Base-by-base conservation (phyloP, 1,140 invertebrate genomes). In the Lepidurus apus region DNA sequence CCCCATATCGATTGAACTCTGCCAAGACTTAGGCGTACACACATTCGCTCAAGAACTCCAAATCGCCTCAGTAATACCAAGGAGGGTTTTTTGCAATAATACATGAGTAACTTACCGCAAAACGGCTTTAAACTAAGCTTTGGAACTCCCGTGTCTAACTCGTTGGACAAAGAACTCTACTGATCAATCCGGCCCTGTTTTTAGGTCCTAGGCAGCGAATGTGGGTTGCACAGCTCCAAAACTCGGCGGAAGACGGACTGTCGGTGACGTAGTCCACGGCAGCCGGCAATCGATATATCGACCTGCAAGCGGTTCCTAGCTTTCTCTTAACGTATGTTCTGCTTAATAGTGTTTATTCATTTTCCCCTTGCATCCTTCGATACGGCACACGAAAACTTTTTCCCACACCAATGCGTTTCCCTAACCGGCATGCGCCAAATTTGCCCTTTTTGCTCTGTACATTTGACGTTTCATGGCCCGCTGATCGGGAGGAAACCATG, bases 1-100 rank as follows among this genome's bases (percentile, higher is more conserved):
- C 53, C 53, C n/a, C 53, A 65, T 65, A 65, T 65, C 53, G 53
- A 65, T 65, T 65, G 53, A 65, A 65, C 53, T 9, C 53, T 21
- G 53, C 53, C 53, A 65, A 65, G 53, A 65, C 53, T 65, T 65
- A 65, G 17, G 53, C 53, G 7, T 65, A 9, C 21, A 17, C 53
- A 65, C 53, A 21, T 65, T 65, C 53, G 17, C 9, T n/a, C 21
- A 65, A 7, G 53, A 13, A 65, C 17, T 7, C 53, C 53, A 65
- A 47, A 65, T 65, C 21, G 53, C 7, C 53, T 21, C 17, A 65
- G 9, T 17, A 65, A 65, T 21, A 65, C 53, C 17, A 65, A 21
- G 21, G 53, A 65, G 21, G 26, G 2, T 34, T 34, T 65, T 65
- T 65, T 21, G 13, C 53, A 65, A 65, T 34, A 34, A 34, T 34